A percentile compares a stretch with the other conserved stretches of the same genome.
phyloP scores from a whole-genome alignment of 2,113 vertebrate genomes.

The Mormoops blainvillei region DNA sequence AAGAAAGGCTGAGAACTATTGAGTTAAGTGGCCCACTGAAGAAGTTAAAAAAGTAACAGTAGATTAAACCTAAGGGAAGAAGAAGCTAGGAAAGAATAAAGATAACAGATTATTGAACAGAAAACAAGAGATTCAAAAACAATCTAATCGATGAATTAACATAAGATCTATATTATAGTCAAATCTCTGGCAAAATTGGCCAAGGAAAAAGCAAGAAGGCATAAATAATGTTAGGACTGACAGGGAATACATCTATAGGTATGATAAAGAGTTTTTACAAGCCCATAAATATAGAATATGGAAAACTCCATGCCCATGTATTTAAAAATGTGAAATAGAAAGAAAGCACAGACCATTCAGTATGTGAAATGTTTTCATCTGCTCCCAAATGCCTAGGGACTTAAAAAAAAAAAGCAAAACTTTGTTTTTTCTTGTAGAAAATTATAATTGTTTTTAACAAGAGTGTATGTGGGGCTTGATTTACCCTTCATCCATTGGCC shows the following conservation, averaged over 20 bases:
- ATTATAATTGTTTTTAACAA: no score
- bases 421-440: no score
- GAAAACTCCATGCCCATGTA: neutral
- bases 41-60: neutral
- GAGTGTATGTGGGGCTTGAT: no score
- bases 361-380: no score
- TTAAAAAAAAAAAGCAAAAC: neutral
- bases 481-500: no score
- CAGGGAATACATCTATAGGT: neutral
- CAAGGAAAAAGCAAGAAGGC: neutral
- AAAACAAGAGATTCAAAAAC: neutral
- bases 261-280: neutral
- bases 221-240: neutral
- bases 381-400: no score
- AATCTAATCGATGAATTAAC: neutral
- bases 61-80: constrained; percentile 1
- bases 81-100: neutral
- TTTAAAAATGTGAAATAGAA: neutral
- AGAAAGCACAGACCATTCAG: no score
- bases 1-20: neutral
- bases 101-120: neutral
- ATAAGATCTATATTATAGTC: neutral
- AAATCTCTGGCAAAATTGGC: neutral
- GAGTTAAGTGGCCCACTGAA: neutral
- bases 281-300: neutral